phyloP scores from a whole-genome alignment of 2,113 vertebrate genomes.

The Apistogramma diplotaenia region DNA sequence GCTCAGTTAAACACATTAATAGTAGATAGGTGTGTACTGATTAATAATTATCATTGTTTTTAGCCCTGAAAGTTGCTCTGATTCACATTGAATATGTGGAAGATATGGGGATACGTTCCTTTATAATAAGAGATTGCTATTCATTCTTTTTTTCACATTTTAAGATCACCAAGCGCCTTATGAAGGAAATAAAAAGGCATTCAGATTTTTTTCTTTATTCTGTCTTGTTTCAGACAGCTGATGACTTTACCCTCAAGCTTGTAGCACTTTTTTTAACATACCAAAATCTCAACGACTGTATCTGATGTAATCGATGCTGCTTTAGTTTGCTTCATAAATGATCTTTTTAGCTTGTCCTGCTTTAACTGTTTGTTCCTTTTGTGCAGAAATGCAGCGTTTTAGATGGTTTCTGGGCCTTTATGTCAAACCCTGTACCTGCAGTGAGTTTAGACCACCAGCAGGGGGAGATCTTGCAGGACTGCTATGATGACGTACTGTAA shows the following conservation, averaged over 20 bases:
- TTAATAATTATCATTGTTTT: conserved; percentile 5
- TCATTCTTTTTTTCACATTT: conserved; percentile 37
- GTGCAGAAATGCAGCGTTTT: neutral
- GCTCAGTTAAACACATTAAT: conserved; percentile 15
- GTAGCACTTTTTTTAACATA: conserved; percentile 67
- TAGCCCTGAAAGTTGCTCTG: conserved; percentile 66
- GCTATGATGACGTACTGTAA: neutral
- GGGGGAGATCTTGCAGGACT: conserved; percentile 28
- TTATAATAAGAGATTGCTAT: conserved; percentile 26
- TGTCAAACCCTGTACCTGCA: conserved; percentile 18
- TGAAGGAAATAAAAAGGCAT: conserved; percentile 46
- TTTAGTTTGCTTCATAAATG: conserved; percentile 22
- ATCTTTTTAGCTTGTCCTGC: conserved; percentile 11
- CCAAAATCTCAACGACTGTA: conserved; percentile 64
- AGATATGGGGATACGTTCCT: conserved; percentile 62
- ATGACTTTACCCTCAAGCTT: conserved; percentile 54
- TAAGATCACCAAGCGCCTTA: conserved; percentile 71
- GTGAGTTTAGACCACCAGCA: conserved; percentile 33
- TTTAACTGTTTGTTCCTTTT: neutral
- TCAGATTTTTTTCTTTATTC: conserved; percentile 22
- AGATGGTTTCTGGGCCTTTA: neutral
- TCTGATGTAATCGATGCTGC: conserved; percentile 31
- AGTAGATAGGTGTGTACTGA: conserved; percentile 14
- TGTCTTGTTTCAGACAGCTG: conserved; percentile 51
- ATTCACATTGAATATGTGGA: conserved; percentile 76